These are phyloP conservation scores for Podarcis cretensis DNA, from an alignment of 2,113 vertebrate genomes.

Conservation along the genomic window DNA sequence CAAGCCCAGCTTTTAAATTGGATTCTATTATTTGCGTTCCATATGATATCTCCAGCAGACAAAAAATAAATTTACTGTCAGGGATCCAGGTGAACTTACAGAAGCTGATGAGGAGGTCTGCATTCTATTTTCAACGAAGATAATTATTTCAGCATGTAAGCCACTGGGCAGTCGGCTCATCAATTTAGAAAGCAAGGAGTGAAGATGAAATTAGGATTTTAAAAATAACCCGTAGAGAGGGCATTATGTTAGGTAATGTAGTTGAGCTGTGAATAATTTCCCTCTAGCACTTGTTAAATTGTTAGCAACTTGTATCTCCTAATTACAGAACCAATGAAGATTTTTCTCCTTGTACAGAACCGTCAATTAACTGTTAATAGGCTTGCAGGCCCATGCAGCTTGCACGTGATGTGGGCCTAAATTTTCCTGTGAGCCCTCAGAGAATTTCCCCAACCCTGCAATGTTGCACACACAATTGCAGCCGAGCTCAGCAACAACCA, in stretches of 20 bases:
- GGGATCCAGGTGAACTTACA: conserved; percentile 20
- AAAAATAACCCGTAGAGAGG: conserved; percentile 37
- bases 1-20: conserved; percentile 16
- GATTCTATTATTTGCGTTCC: background rate
- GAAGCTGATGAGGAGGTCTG: conserved; percentile 28
- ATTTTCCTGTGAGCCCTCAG: background rate
- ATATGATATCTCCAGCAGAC: background rate
- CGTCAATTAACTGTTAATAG: conserved; percentile 39
- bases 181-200: conserved; percentile 28
- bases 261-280: conserved; percentile 56
- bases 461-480: background rate
- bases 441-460: background rate
- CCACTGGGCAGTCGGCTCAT: conserved; percentile 23
- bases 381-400: conserved; percentile 34
- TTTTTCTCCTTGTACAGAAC: conserved; percentile 43
- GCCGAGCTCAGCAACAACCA: background rate
- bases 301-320: conserved; percentile 26
- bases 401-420: background rate
- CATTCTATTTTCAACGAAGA: conserved; percentile 26
- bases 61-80: conserved; percentile 54
- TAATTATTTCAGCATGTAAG: conserved; percentile 39
- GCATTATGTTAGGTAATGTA: conserved; percentile 47
- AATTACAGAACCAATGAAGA: conserved; percentile 62
- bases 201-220: conserved; percentile 53
- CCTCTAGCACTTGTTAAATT: conserved; percentile 45